Evolutionary conservation across 2,888 invertebrate genomes (phyloP), one percentile per base, ranked within the genome.

Genomic region (Theodoxus fluviatilis): DNA sequence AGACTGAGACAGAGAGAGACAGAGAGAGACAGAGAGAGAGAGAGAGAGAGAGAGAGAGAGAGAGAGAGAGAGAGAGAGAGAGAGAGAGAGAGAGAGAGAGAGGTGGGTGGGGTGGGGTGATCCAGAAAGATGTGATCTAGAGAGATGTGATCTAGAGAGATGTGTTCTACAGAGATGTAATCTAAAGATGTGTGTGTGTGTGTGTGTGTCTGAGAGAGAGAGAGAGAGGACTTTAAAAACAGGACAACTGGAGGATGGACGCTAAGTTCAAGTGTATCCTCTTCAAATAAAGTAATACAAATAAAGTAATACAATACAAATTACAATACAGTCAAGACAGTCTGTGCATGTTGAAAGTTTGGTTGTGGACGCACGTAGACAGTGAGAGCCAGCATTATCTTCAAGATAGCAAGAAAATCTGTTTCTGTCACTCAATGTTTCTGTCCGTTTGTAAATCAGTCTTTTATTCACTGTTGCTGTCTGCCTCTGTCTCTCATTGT

Each of bases 1-100:
- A 43, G 4, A 43, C 40, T 43, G 37, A 63, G 63, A 67, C 31
- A n/a, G 52, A 67, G 67, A 33, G 47, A 67, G 67, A 49, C 25
- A 33, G 28, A 28, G 59, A 37, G 59, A 68, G 52, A 25, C 59
- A 35, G 63, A 59, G 33, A 40, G 59, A 43, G 59, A 43, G 65
- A 43, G 65, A 40, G 65, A 65, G 65, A 65, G 31, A n/a, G 65
- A 43, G 40, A 22, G 12, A 64, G 9, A 12, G 64, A 64, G 22
- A 33, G 28, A 38, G 15, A 38, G 52, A 18, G 31, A n/a, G 3
- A n/a, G 2, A 22, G 18, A 49, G 67, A 28, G 43, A 18, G 3
- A 37, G 7, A 59, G 59, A 49, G 67, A 49, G 22, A 49, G 67
- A 49, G 33, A 49, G 49, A 28, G 31, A 66, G 25, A 43, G 33